Percentiles rank a stretch among this genome's conserved stretches.
These are phyloP conservation scores for Polylopha cassiicola DNA, from an alignment of 2,888 invertebrate genomes.

Conservation along the genomic window DNA sequence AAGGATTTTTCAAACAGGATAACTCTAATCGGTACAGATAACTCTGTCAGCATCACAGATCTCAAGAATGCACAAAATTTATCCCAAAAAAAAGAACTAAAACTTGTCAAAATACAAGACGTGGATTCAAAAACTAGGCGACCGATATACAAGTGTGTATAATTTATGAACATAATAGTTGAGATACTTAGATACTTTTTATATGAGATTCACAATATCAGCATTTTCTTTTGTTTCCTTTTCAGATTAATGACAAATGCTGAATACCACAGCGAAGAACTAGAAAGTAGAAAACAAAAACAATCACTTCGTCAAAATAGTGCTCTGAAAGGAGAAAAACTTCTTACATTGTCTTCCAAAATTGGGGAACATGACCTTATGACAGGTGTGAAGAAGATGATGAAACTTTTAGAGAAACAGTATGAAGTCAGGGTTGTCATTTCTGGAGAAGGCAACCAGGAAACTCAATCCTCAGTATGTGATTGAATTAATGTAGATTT, in stretches of 20 bases:
- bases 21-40: constrained; percentile 79
- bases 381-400: constrained; percentile 79
- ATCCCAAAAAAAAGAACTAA: constrained; percentile 81
- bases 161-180: not conserved
- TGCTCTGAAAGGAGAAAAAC: constrained; percentile 78
- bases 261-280: constrained; percentile 80
- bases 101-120: constrained; percentile 82
- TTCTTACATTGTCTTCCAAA: constrained; percentile 77
- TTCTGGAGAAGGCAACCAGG: constrained; percentile 61
- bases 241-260: constrained; percentile 79
- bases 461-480: constrained; percentile 47
- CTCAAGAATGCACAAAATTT: constrained; percentile 83
- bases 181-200: not conserved
- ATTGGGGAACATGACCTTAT: constrained; percentile 82
- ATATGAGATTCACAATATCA: no score
- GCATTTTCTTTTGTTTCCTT: no score
- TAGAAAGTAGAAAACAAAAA: constrained; percentile 70
- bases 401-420: constrained; percentile 80
- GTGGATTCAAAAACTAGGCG: constrained; percentile 81
- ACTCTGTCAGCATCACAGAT: constrained; percentile 77
- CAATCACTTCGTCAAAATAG: constrained; percentile 56
- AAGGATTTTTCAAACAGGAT: constrained; percentile 72
- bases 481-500: constrained; percentile 4
- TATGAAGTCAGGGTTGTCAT: constrained; percentile 80
- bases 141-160: constrained; percentile 79